Evolutionary conservation across 2,888 invertebrate species (phyloP).

Genomic region (Kryphioiulus occultus): DNA sequence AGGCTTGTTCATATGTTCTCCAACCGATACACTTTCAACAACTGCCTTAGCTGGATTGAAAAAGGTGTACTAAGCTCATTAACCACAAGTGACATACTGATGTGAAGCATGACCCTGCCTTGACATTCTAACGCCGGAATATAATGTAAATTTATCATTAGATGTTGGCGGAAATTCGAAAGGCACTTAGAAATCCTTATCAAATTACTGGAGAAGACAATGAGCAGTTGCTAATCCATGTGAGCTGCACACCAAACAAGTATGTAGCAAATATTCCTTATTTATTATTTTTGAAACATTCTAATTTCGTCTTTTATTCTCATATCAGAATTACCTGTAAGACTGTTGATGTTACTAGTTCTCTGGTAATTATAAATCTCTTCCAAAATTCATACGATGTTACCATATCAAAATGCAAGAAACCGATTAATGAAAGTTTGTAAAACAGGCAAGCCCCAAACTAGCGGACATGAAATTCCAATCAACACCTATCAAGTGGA

Average conservation of each 20-base stretch:
- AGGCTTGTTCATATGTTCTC: slow-evolving; percentile 77
- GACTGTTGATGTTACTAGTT: slow-evolving; percentile 69
- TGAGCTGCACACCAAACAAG: slow-evolving; percentile 44
- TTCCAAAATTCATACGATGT: background rate
- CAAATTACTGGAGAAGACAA: background rate
- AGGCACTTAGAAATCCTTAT: background rate
- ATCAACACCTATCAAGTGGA: slow-evolving; percentile 73
- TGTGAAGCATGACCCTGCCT: no score
- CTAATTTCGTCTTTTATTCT: no score
- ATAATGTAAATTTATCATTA: background rate
- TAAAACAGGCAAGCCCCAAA: slow-evolving; percentile 65
- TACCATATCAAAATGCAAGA: background rate
- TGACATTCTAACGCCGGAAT: background rate
- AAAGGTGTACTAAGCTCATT: slow-evolving; percentile 53
- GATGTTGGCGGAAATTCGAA: slow-evolving; percentile 39
- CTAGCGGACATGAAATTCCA: slow-evolving; percentile 81
- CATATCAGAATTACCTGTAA: slow-evolving; percentile 69
- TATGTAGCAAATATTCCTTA: slow-evolving; percentile 57
- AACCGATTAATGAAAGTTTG: background rate
- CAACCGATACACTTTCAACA: slow-evolving; percentile 54
- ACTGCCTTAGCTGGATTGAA: slow-evolving; percentile 58
- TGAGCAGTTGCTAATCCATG: slow-evolving; percentile 45
- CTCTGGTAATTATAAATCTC: slow-evolving; percentile 58
- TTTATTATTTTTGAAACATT: slow-evolving; percentile 55
- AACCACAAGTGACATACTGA: background rate